phyloP scores from a whole-genome alignment of 64 coral and sea anemone genomes.

The Porites lutea region DNA sequence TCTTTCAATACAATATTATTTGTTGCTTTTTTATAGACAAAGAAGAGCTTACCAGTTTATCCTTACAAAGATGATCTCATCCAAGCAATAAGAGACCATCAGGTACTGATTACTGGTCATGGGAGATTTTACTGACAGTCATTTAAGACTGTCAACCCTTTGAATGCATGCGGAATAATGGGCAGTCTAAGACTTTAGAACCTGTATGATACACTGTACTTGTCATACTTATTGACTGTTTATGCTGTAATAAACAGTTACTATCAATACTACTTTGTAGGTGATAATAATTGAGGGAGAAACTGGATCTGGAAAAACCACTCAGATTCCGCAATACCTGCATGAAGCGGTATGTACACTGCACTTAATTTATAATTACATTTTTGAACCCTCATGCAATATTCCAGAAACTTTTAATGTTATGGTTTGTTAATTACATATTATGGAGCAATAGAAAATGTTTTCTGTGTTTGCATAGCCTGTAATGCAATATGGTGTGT shows the following conservation, averaged over 20 bases:
- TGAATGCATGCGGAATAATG: too few relatives aligned
- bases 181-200: too few relatives aligned
- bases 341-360: constrained; percentile 85
- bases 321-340: constrained; percentile 97
- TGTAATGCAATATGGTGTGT: too few relatives aligned
- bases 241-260: background rate
- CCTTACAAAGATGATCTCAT: constrained; percentile 86
- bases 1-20: background rate
- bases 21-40: constrained; percentile 56
- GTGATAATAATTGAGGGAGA: constrained; percentile 99
- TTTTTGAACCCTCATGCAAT: background rate
- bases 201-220: too few relatives aligned
- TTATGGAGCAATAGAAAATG: too few relatives aligned
- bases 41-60: constrained; percentile 93
- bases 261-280: constrained; percentile 3
- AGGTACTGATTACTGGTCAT: constrained; percentile 50
- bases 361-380: background rate
- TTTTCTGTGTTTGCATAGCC: too few relatives aligned
- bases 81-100: constrained; percentile 93
- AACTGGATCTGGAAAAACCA: constrained; percentile 98
- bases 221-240: background rate
- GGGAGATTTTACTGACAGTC: too few relatives aligned
- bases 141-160: too few relatives aligned
- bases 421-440: too few relatives aligned
- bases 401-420: too few relatives aligned